Evolutionary conservation across 2,888 invertebrate species (phyloP).

Genomic region (Notocelia uddmanniana): DNA sequence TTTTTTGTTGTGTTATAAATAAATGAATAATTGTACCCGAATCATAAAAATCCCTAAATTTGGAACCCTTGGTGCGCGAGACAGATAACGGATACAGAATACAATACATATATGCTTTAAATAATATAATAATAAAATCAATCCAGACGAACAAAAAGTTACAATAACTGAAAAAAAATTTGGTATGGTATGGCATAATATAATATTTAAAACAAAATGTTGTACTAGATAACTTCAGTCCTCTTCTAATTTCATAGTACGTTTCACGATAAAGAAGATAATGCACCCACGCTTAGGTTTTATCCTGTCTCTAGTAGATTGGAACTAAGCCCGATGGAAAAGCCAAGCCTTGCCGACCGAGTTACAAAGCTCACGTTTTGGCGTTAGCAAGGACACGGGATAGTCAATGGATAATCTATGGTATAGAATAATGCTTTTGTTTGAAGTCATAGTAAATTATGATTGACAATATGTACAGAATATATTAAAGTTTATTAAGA

Average conservation of each 20-base stretch:
- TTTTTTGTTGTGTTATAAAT: too few species aligned
- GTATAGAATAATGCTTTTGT: constrained; percentile 50
- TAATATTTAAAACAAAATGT: not conserved
- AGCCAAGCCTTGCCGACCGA: constrained; percentile 60
- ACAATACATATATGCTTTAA: too few species aligned
- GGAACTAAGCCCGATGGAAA: constrained; percentile 72
- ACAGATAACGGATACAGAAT: too few species aligned
- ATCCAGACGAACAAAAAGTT: too few species aligned
- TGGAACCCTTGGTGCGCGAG: too few species aligned
- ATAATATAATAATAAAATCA: too few species aligned
- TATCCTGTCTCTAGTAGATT: constrained; percentile 60
- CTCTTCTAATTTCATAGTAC: not conserved
- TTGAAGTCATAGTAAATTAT: not conserved
- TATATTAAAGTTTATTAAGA: too few species aligned
- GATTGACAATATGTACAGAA: too few species aligned
- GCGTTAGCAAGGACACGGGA: constrained; percentile 51
- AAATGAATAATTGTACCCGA: too few species aligned
- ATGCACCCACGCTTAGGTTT: constrained; percentile 33
- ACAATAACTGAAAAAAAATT: too few species aligned
- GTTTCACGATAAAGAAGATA: constrained; percentile 6
- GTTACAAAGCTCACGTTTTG: constrained; percentile 57
- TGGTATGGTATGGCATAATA: not conserved
- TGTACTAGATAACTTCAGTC: not conserved
- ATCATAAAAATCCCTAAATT: too few species aligned
- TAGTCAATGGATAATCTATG: constrained; percentile 48